Evolutionary conservation across 1,140 invertebrate species (phyloP).

Genomic region (Onthophagus taurus): DNA sequence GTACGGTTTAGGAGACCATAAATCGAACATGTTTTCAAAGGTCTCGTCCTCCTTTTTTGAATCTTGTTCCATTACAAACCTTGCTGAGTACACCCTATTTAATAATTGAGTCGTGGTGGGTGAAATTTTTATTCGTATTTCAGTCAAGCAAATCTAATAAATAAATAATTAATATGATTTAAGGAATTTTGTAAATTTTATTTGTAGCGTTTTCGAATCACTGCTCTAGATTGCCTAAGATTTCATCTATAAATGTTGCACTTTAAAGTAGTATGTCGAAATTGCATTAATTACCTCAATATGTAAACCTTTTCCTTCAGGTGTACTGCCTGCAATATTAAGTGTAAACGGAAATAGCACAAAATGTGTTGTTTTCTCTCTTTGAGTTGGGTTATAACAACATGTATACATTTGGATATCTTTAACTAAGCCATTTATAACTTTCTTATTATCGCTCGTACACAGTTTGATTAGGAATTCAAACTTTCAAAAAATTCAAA

Average conservation of each 20-base stretch:
- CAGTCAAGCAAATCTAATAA: slow-evolving; percentile 47
- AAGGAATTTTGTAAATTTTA: too few relatives aligned
- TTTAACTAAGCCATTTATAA: slow-evolving; percentile 58
- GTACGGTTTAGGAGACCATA: slow-evolving; percentile 65
- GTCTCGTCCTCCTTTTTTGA: slow-evolving; percentile 40
- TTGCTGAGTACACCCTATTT: slow-evolving; percentile 60
- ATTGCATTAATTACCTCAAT: slow-evolving; percentile 64
- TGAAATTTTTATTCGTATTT: slow-evolving; percentile 78
- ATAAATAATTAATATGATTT: neutral
- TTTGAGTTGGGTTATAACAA: slow-evolving; percentile 53
- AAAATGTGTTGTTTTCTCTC: slow-evolving; percentile 40
- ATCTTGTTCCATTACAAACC: slow-evolving; percentile 40
- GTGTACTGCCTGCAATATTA: slow-evolving; percentile 62
- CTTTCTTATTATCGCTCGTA: slow-evolving; percentile 48
- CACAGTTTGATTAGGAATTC: slow-evolving; percentile 49
- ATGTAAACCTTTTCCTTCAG: slow-evolving; percentile 61
- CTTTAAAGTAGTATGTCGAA: too few relatives aligned
- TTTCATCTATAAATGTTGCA: too few relatives aligned
- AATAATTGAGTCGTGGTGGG: slow-evolving; percentile 80
- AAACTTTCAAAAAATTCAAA: slow-evolving; percentile 35
- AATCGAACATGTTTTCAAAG: slow-evolving; percentile 45
- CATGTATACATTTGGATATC: slow-evolving; percentile 70
- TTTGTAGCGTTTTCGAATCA: too few relatives aligned
- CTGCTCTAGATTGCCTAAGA: too few relatives aligned
- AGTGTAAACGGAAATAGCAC: slow-evolving; percentile 66